These are phyloP conservation scores for Pangasius sanitwongsei DNA, from an alignment of 2,797 vertebrate genomes.

Conservation along the genomic window DNA sequence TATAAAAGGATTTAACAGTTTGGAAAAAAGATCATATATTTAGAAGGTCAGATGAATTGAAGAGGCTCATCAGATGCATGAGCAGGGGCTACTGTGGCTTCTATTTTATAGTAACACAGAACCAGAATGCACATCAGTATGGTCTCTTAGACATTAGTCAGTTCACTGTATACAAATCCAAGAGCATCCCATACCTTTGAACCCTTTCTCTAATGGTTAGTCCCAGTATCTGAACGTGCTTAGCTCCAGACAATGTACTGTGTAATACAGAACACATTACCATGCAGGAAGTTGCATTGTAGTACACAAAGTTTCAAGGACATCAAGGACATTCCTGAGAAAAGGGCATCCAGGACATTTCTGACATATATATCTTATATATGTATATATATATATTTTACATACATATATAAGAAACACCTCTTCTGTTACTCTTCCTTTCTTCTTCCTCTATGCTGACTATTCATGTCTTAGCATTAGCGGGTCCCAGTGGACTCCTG, in stretches of 20 bases:
- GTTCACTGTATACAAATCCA: neutral
- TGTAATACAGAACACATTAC: neutral
- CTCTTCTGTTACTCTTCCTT: neutral
- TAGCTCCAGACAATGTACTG: neutral
- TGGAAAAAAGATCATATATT: neutral
- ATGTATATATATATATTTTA: no score
- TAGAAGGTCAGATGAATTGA: neutral
- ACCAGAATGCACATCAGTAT: neutral
- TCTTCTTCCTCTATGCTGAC: neutral
- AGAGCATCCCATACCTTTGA: neutral
- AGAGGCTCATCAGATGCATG: neutral
- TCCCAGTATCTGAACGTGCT: neutral
- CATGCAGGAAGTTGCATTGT: neutral
- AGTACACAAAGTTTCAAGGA: neutral
- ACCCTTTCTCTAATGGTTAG: constrained; percentile 15
- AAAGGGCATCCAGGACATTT: neutral
- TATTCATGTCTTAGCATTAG: neutral
- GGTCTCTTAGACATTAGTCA: constrained; percentile 9
- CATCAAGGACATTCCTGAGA: neutral
- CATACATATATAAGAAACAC: neutral
- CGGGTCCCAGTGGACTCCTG: neutral
- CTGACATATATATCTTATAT: no score
- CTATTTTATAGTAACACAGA: neutral
- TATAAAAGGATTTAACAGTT: neutral
- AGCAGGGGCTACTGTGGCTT: constrained; percentile 3